Conservation (phyloP, 2,888 invertebrate species). For the Drosophila kambysellisi region DNA sequence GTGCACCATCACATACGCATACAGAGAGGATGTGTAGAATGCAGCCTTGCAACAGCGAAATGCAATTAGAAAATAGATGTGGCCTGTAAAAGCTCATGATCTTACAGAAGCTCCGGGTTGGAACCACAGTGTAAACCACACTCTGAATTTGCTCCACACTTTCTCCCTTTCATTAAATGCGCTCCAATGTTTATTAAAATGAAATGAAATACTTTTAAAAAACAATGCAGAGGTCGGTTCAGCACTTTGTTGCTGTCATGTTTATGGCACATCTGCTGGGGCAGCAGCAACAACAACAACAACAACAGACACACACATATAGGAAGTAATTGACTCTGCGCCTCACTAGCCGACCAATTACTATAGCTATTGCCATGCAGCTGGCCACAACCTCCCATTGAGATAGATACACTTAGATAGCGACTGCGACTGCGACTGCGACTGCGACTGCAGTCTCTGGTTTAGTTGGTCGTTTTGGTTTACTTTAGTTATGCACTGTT, state of each 20-base stretch:
- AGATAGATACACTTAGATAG: constrained; percentile 37
- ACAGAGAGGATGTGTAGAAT: background rate
- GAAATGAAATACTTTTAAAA: constrained; percentile 68
- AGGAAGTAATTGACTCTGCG: constrained; percentile 67
- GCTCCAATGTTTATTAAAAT: constrained; percentile 73
- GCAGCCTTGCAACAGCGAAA: constrained; percentile 61
- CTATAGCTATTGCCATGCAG: constrained; percentile 37
- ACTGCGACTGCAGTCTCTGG: constrained; percentile 34
- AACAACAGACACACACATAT: constrained; percentile 27
- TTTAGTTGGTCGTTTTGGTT: constrained; percentile 49
- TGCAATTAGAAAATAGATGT: constrained; percentile 78
- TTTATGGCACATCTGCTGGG: constrained; percentile 64
- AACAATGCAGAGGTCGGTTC: constrained; percentile 52
- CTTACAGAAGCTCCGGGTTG: constrained; percentile 26
- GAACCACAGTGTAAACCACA: constrained; percentile 48
- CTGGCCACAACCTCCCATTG: constrained; percentile 51
- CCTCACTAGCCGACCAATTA: constrained; percentile 60
- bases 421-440: constrained; percentile 31
- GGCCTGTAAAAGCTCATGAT: constrained; percentile 53
- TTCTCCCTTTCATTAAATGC: constrained; percentile 67
- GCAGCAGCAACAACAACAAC: constrained; percentile 24
- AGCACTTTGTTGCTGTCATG: constrained; percentile 62
- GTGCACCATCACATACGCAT: constrained; percentile 50
- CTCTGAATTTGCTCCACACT: constrained; percentile 3
- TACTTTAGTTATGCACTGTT: constrained; percentile 47